Evolutionary conservation across 2,888 invertebrate species (phyloP).

Genomic region (Melanostoma mellinum): DNA sequence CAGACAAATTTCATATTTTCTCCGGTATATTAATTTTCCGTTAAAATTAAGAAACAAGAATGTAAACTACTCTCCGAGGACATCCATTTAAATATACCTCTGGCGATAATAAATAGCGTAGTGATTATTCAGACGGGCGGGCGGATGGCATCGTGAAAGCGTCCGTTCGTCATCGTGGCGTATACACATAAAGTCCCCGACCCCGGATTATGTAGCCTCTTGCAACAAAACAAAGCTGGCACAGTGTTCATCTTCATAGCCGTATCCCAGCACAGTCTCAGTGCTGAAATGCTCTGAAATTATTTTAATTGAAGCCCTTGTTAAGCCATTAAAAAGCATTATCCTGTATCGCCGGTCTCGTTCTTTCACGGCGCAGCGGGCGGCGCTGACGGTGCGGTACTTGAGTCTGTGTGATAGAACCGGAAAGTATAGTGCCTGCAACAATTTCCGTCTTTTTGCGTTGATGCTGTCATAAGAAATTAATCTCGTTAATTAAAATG

Average conservation of each 20-base stretch:
- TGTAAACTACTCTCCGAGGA: constrained; percentile 55
- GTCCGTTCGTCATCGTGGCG: neutral
- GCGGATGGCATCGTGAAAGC: neutral
- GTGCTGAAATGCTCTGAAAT: constrained; percentile 66
- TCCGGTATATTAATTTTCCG: constrained; percentile 32
- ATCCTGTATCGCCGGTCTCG: constrained; percentile 52
- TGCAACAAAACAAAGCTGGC: constrained; percentile 16
- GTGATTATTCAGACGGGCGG: constrained; percentile 57
- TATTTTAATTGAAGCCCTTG: constrained; percentile 72
- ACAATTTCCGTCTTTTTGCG: constrained; percentile 52
- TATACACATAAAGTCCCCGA: neutral
- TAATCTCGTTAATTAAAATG: constrained; percentile 72
- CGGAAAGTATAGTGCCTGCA: constrained; percentile 33
- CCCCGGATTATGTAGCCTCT: constrained; percentile 5
- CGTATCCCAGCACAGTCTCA: constrained; percentile 45
- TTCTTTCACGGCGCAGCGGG: neutral
- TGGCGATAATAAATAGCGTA: constrained; percentile 64
- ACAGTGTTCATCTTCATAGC: neutral
- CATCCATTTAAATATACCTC: constrained; percentile 68
- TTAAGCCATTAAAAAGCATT: constrained; percentile 72
- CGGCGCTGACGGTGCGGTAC: neutral
- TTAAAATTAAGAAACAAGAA: constrained; percentile 41
- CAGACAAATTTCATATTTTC: constrained; percentile 57
- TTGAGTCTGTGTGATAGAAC: constrained; percentile 1
- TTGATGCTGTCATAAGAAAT: constrained; percentile 69